These are phyloP conservation scores for Muntiacus reevesi DNA, from an alignment of 2,113 vertebrate genomes.

Conservation along the genomic window DNA sequence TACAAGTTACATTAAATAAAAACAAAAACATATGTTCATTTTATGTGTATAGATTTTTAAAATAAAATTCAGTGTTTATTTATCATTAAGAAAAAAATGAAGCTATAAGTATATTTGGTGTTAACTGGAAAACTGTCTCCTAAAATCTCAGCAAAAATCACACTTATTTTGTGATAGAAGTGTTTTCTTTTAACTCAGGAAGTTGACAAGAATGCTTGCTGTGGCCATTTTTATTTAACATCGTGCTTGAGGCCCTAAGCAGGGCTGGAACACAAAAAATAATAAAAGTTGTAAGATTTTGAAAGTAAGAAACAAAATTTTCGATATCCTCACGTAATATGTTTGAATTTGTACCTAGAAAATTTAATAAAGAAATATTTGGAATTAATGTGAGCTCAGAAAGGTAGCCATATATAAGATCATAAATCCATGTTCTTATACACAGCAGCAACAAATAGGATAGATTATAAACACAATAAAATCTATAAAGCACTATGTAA, in stretches of 20 bases:
- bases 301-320: background rate
- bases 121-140: background rate
- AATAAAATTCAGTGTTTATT: background rate
- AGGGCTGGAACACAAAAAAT: background rate
- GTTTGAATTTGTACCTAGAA: background rate
- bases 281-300: background rate
- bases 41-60: background rate
- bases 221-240: background rate
- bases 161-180: background rate
- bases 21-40: background rate
- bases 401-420: background rate
- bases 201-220: background rate
- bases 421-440: background rate
- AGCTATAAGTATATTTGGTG: background rate
- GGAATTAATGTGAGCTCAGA: background rate
- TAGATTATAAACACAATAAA: background rate
- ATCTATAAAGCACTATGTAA: background rate
- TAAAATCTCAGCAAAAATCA: background rate
- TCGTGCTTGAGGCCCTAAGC: background rate
- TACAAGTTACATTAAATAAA: background rate
- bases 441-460: background rate
- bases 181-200: background rate
- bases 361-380: background rate
- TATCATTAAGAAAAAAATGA: background rate
- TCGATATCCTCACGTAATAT: background rate